phyloP scores from a whole-genome alignment of 2,797 vertebrate species.

The Apodemus agrarius region DNA sequence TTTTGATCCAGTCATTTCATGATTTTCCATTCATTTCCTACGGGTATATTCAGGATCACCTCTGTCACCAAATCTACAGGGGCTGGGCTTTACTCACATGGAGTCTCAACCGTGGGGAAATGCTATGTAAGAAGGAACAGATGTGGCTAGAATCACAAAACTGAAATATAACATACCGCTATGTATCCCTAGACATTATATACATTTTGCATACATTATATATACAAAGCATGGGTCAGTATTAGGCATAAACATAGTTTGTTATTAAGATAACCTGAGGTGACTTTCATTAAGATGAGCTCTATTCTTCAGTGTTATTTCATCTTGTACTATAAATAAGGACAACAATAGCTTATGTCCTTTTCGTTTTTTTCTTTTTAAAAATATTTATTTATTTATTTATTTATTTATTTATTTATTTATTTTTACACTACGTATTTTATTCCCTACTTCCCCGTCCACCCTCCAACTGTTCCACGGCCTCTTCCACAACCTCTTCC shows the following conservation, averaged over 20 bases:
- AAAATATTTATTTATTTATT: too few relatives aligned
- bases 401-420: too few relatives aligned
- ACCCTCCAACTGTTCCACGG: too few relatives aligned
- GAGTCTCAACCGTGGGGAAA: background rate
- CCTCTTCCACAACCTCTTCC: too few relatives aligned
- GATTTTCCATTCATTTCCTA: conserved; percentile 19
- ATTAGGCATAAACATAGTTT: background rate
- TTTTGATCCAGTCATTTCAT: background rate
- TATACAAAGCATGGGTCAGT: background rate
- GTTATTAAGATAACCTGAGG: background rate
- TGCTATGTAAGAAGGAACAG: background rate
- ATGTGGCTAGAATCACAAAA: background rate
- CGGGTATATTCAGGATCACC: background rate
- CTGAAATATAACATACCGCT: background rate
- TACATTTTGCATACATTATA: background rate
- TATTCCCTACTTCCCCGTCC: too few relatives aligned
- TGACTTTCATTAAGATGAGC: background rate
- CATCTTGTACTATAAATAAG: background rate
- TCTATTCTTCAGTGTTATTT: background rate
- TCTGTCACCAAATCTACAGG: background rate
- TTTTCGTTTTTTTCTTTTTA: background rate
- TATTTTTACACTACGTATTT: too few relatives aligned
- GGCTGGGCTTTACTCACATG: background rate
- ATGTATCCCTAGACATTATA: background rate
- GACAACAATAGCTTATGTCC: background rate